These are phyloP conservation scores for Torymus aiolomorphi DNA, from an alignment of 2,888 invertebrate species.

Conservation along the genomic window DNA sequence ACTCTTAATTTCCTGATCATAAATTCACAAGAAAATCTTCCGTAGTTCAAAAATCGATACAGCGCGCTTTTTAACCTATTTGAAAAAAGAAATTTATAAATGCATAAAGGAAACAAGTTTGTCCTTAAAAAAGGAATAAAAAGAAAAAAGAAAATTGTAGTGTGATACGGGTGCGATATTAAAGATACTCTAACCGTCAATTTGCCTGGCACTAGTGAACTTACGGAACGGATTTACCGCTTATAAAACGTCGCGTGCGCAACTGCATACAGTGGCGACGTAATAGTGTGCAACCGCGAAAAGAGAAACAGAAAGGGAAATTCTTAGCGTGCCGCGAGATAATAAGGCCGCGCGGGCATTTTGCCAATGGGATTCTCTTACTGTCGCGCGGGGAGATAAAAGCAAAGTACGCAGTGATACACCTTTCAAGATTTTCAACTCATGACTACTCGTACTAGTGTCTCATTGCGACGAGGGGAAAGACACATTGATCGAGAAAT, in stretches of 20 bases:
- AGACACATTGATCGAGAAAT: too few species aligned
- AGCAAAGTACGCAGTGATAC: too few species aligned
- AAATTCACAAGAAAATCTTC: background rate
- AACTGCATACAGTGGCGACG: background rate
- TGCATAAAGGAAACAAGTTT: conserved; percentile 47
- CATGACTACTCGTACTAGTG: too few species aligned
- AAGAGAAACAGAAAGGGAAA: conserved; percentile 25
- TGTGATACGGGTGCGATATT: background rate
- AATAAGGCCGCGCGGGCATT: conserved; percentile 42
- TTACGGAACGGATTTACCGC: conserved; percentile 23
- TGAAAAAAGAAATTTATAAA: conserved; percentile 39
- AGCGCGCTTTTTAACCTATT: conserved; percentile 2
- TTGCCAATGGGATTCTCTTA: conserved; percentile 12
- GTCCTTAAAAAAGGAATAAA: conserved; percentile 9
- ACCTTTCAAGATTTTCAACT: too few species aligned
- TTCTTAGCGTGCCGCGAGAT: conserved; percentile 53
- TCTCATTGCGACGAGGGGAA: too few species aligned
- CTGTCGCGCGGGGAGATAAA: too few species aligned
- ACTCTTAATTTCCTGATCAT: too few species aligned
- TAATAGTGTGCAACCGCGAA: conserved; percentile 8
- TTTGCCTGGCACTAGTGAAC: conserved; percentile 13
- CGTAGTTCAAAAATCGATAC: background rate
- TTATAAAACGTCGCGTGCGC: conserved; percentile 19
- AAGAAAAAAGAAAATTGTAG: background rate
- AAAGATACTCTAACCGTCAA: conserved; percentile 43